Conservation (phyloP, 2,797 vertebrate species). For the Microctenopoma steveboyesi region DNA sequence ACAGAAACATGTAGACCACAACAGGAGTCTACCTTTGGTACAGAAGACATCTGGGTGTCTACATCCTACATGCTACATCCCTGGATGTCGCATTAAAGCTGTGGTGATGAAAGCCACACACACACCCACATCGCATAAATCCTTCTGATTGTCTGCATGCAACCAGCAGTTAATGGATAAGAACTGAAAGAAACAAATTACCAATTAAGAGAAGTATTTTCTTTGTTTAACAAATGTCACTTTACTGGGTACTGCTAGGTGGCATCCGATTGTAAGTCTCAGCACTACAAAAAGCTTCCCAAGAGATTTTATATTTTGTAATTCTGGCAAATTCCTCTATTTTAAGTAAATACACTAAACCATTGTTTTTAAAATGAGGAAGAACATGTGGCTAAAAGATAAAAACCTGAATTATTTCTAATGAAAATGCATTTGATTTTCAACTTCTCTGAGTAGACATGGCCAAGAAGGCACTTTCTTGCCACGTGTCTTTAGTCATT, state of each 20-base stretch:
- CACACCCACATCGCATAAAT: neutral
- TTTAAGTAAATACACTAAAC: conserved; percentile 3
- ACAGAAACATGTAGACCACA: conserved; percentile 17
- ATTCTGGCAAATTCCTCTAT: conserved; percentile 1
- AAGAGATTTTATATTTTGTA: conserved; percentile 16
- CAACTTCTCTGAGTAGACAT: conserved; percentile 3
- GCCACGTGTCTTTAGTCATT: conserved; percentile 45
- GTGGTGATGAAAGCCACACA: neutral
- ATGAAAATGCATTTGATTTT: conserved; percentile 40
- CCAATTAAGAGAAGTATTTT: too few species aligned
- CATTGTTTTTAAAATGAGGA: neutral
- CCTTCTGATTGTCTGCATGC: too few species aligned
- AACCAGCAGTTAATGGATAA: too few species aligned
- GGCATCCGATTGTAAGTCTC: neutral
- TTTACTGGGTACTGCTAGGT: too few species aligned
- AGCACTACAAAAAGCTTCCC: neutral
- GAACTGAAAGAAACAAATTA: too few species aligned
- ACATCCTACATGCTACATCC: neutral
- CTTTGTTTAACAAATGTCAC: too few species aligned
- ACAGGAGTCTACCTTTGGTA: neutral
- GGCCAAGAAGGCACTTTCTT: conserved; percentile 36
- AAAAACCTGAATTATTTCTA: conserved; percentile 39
- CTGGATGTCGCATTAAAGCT: conserved; percentile 4
- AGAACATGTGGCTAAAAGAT: conserved; percentile 18
- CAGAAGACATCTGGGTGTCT: neutral